Evolutionary conservation across 2,888 invertebrate species (phyloP).

Genomic region (Lasioglossum vierecki): DNA sequence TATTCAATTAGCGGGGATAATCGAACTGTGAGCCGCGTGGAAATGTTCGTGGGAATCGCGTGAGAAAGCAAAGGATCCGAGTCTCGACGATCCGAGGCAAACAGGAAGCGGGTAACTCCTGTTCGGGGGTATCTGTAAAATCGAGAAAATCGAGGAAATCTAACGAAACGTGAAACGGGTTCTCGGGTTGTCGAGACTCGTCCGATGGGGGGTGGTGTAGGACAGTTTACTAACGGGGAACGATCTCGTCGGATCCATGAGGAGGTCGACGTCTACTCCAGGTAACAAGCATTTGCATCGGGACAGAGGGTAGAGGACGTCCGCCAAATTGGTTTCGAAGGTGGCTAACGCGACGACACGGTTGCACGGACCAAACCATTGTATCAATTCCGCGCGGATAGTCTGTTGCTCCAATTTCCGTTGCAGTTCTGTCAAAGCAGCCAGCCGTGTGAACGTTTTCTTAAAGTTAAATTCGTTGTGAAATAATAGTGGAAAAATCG

Average conservation of each 20-base stretch:
- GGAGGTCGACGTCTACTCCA: constrained; percentile 87
- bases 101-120: background rate
- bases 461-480: constrained; percentile 90
- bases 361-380: constrained; percentile 85
- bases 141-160: background rate
- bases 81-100: constrained; percentile 1
- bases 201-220: too few relatives aligned
- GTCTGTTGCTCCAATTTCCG: constrained; percentile 86
- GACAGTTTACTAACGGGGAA: constrained; percentile 87
- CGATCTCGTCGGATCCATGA: constrained; percentile 88
- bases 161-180: background rate
- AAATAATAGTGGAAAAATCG: constrained; percentile 89
- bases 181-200: constrained; percentile 1
- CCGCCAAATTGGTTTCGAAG: constrained; percentile 87
- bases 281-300: constrained; percentile 85
- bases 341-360: constrained; percentile 86
- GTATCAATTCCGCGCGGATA: constrained; percentile 88
- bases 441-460: constrained; percentile 85
- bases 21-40: too few relatives aligned
- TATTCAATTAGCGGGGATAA: background rate
- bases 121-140: background rate
- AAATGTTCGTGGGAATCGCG: background rate
- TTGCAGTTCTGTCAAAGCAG: constrained; percentile 84
- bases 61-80: background rate
- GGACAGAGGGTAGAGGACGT: constrained; percentile 88